Evolutionary conservation across 2,888 invertebrate genomes (phyloP).

Genomic region (Epinotia nisella): DNA sequence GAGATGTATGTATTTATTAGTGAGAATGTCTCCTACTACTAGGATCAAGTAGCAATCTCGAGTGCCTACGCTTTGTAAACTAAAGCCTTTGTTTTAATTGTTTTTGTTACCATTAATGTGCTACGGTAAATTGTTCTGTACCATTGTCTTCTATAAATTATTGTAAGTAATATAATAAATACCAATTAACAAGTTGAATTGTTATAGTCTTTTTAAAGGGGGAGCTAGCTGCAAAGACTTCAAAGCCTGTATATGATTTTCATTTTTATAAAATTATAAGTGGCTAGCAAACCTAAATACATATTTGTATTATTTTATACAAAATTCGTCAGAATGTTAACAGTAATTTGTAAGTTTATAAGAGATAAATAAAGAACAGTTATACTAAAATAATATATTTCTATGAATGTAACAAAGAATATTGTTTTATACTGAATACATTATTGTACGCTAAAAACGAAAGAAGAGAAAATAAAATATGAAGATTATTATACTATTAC

Average conservation of each 20-base stretch:
- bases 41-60: constrained; percentile 84
- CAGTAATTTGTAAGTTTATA: constrained; percentile 84
- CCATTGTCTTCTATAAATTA: constrained; percentile 81
- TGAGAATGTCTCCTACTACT: constrained; percentile 77
- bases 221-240: constrained; percentile 55
- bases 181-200: constrained; percentile 84
- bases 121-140: constrained; percentile 80
- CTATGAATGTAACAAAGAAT: constrained; percentile 84
- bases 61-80: constrained; percentile 85
- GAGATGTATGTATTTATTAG: constrained; percentile 81
- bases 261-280: constrained; percentile 46
- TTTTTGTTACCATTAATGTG: constrained; percentile 84
- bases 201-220: constrained; percentile 66
- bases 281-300: constrained; percentile 56
- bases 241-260: constrained; percentile 49
- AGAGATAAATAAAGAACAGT: constrained; percentile 77
- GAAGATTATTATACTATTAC: constrained; percentile 83
- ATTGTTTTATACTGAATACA: constrained; percentile 84
- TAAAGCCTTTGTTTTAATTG: constrained; percentile 82
- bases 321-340: constrained; percentile 82
- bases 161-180: constrained; percentile 80
- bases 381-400: constrained; percentile 85
- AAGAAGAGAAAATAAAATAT: constrained; percentile 81
- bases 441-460: constrained; percentile 79
- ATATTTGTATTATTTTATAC: constrained; percentile 82